Evolutionary conservation across 2,888 invertebrate species (phyloP).

Genomic region (Eristalinus sepulchralis): DNA sequence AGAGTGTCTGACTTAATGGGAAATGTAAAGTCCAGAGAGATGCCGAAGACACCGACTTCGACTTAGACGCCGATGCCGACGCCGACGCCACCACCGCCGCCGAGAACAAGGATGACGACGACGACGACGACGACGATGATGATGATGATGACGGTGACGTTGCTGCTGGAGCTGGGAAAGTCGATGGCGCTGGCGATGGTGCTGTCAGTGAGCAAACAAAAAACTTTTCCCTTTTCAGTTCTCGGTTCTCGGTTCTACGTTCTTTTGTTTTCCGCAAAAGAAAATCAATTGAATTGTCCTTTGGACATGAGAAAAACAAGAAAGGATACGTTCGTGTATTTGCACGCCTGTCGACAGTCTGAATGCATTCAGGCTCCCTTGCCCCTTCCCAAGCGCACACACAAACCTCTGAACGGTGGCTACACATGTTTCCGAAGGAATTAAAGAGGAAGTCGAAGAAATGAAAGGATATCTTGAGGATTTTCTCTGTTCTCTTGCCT

Average conservation of each 20-base stretch:
- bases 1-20: constrained; percentile 69
- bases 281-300: constrained; percentile 70
- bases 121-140: neutral
- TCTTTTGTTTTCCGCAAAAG: constrained; percentile 57
- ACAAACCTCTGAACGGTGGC: constrained; percentile 7
- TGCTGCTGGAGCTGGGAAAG: neutral
- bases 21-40: constrained; percentile 68
- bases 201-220: constrained; percentile 55
- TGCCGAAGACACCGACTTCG: neutral
- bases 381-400: neutral
- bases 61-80: neutral
- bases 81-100: neutral
- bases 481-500: constrained; percentile 13
- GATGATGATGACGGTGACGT: neutral
- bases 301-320: constrained; percentile 33
- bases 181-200: constrained; percentile 37
- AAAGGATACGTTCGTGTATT: constrained; percentile 50
- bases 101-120: neutral
- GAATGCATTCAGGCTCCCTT: constrained; percentile 41
- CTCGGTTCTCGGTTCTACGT: constrained; percentile 21
- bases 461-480: constrained; percentile 40
- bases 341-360: constrained; percentile 36
- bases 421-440: constrained; percentile 56
- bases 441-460: constrained; percentile 54
- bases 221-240: constrained; percentile 36